A percentile compares a stretch with the other conserved stretches of the same genome.
Conservation (phyloP, 1,140 invertebrate species). For the Schlechtendalia chinensis region DNA sequence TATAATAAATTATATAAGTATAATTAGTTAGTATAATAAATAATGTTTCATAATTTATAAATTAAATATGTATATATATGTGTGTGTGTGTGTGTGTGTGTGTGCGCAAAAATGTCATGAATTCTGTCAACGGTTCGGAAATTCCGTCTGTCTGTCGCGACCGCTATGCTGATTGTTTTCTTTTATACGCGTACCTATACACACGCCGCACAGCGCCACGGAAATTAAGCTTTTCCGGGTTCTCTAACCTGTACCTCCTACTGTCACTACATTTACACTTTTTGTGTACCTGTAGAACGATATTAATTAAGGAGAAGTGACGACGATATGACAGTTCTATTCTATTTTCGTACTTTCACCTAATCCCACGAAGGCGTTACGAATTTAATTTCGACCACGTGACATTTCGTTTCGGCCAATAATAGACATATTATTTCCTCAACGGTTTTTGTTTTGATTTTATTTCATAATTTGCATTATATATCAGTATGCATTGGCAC, state of each 20-base stretch:
- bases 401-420: neutral
- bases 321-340: neutral
- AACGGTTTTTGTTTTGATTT: no score
- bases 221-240: conserved; percentile 31
- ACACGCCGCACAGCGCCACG: neutral
- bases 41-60: no score
- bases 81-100: no score
- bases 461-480: no score
- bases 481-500: no score
- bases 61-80: no score
- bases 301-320: conserved; percentile 26
- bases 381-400: neutral
- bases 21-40: no score
- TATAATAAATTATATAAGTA: no score
- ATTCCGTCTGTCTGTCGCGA: neutral
- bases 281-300: conserved; percentile 8
- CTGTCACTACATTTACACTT: conserved; percentile 5
- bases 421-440: no score
- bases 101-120: conserved; percentile 19
- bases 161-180: neutral
- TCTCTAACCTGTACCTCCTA: neutral
- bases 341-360: neutral
- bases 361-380: neutral
- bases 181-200: neutral
- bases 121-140: conserved; percentile 6